Evolutionary conservation across 2,888 invertebrate genomes (phyloP).

Genomic region (Nemoura dubitans): DNA sequence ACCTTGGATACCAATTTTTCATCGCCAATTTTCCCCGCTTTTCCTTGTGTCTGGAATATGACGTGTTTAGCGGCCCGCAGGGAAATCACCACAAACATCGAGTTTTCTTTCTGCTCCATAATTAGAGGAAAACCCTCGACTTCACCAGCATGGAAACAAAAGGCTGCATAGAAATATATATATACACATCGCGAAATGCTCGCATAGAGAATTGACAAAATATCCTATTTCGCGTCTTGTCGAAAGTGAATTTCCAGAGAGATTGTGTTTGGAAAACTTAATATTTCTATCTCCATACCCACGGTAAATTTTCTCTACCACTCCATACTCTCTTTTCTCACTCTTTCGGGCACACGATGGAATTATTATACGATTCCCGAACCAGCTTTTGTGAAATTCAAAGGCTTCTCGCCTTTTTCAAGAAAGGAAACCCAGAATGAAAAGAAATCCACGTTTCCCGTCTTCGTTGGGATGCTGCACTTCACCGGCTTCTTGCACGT

Average conservation of each 20-base stretch:
- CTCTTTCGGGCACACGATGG: neutral
- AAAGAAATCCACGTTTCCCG: neutral
- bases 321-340: neutral
- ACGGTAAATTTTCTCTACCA: neutral
- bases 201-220: neutral
- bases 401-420: neutral
- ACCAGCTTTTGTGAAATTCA: neutral
- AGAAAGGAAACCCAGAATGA: neutral
- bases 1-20: neutral
- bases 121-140: neutral
- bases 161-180: neutral
- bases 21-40: neutral
- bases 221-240: neutral
- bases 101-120: neutral
- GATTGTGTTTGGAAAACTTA: neutral
- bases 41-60: neutral
- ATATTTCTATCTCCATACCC: neutral
- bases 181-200: neutral
- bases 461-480: neutral
- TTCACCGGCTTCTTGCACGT: neutral
- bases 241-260: neutral
- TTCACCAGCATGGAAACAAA: neutral
- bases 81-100: neutral
- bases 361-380: constrained; percentile 3
- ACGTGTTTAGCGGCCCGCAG: neutral